A percentile compares a stretch with the other conserved stretches of the same genome.
phyloP scores from a whole-genome alignment of 2,797 vertebrate genomes.

The Triplophysa yarkandensis region DNA sequence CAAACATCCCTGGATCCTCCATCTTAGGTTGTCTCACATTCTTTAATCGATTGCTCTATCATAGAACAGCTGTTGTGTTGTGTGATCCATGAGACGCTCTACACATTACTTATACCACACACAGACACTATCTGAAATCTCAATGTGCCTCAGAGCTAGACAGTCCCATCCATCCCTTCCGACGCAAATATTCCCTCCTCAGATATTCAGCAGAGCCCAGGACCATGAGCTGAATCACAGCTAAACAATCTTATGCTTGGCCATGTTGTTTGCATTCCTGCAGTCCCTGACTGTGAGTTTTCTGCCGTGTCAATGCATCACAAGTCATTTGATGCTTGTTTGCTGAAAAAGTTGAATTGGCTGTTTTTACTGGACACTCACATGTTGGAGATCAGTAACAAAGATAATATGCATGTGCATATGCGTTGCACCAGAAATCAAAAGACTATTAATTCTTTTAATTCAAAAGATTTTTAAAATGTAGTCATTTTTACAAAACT shows the following conservation, averaged over 20 bases:
- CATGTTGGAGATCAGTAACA: slow-evolving; percentile 5
- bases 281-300: background rate
- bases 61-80: slow-evolving; percentile 53
- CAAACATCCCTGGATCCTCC: slow-evolving; percentile 43
- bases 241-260: slow-evolving; percentile 32
- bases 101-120: slow-evolving; percentile 41
- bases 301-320: slow-evolving; percentile 24
- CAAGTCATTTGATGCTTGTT: slow-evolving; percentile 9
- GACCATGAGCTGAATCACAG: slow-evolving; percentile 20
- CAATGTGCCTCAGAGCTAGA: slow-evolving; percentile 26
- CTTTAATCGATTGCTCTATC: slow-evolving; percentile 56
- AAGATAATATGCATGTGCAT: background rate
- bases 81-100: slow-evolving; percentile 52
- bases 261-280: slow-evolving; percentile 26
- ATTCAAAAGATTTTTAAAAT: too few species aligned
- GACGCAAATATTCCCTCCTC: slow-evolving; percentile 19
- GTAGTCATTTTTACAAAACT: too few species aligned
- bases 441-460: too few species aligned
- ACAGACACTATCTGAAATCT: slow-evolving; percentile 41
- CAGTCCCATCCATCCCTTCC: slow-evolving; percentile 23
- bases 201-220: slow-evolving; percentile 36
- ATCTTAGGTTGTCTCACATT: slow-evolving; percentile 45
- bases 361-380: slow-evolving; percentile 24
- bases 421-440: too few species aligned
- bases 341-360: slow-evolving; percentile 29